Evolutionary conservation across 2,888 invertebrate genomes (phyloP), one percentile per base, ranked within the genome.

Genomic region (Mythimna ferrago): DNA sequence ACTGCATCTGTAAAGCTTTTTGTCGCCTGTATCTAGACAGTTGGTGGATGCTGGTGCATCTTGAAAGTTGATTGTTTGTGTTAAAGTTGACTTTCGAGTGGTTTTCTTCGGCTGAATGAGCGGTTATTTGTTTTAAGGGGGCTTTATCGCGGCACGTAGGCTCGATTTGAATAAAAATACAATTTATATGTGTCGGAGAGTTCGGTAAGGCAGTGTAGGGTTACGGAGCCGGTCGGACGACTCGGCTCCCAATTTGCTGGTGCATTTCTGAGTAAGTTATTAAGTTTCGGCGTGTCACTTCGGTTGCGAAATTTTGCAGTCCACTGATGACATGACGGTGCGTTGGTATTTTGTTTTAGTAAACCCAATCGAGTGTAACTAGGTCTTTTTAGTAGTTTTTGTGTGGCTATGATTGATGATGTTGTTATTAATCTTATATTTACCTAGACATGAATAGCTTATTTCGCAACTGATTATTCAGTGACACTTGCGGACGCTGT

Each of bases 151-250:
- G 87, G 94, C 95, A 94, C 94, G 95, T 94, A 94, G 93, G 93
- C 92, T 92, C 90, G 92, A 96, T 96, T 96, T 96, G 95, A 96
- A 96, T 96, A 96, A 96, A 96, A 95, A 96, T 94, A 94, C 96
- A 93, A 96, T 96, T 96, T 96, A 95, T 96, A 96, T 96, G 96
- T 95, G 95, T 94, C 93, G 93, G 93, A 89, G 93, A 92, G 92
- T 92, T 91, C 90, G 93, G 93, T 92, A 91, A 93, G 93, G 92
- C 93, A 90, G 95, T 95, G 91, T 96, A 91, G 94, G 92, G 95
- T 96, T 95, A 93, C 95, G 81, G 88, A 94, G 94, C 96, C 94
- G 95, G 96, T 95, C 88, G 81, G 88, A 89, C 92, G 89, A 90
- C 91, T 92, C 86, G 88, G 93, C 94, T 96, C 93, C 96, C 95